Evolutionary conservation across 2,888 invertebrate species (phyloP).

Genomic region (Nemotelus pantherinus): DNA sequence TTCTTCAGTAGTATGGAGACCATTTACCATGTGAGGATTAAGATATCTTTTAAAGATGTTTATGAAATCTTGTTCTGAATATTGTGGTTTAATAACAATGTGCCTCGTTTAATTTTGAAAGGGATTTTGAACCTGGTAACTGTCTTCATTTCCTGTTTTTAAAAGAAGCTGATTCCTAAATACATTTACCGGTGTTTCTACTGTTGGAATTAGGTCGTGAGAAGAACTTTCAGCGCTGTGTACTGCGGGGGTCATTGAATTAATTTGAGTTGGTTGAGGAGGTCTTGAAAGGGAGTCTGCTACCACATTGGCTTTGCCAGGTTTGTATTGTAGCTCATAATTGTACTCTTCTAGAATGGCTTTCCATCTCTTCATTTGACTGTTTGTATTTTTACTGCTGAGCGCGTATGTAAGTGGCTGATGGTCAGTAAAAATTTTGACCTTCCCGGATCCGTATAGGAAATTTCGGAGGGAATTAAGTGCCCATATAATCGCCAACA

Average conservation of each 20-base stretch:
- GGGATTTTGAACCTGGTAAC: constrained; percentile 12
- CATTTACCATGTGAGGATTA: constrained; percentile 42
- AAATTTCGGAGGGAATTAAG: constrained; percentile 23
- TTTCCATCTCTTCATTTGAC: constrained; percentile 51
- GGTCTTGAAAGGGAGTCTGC: constrained; percentile 47
- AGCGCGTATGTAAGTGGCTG: constrained; percentile 49
- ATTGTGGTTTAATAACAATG: constrained; percentile 7
- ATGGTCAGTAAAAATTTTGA: constrained; percentile 35
- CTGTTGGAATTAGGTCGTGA: constrained; percentile 12
- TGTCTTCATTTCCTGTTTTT: constrained; percentile 13
- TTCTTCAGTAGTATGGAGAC: constrained; percentile 33
- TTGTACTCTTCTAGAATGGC: constrained; percentile 47
- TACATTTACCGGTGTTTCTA: constrained; percentile 28
- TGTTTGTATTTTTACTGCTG: constrained; percentile 50
- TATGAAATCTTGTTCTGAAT: constrained; percentile 2
- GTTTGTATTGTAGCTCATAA: constrained; percentile 40
- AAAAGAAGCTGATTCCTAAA: constrained; percentile 29
- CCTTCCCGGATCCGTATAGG: constrained; percentile 14
- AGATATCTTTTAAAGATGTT: constrained; percentile 33
- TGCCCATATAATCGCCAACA: constrained; percentile 38
- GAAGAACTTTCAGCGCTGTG: constrained; percentile 28
- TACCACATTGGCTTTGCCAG: constrained; percentile 47
- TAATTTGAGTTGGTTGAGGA: constrained; percentile 12
- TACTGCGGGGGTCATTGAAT: constrained; percentile 15
- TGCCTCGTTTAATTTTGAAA: constrained; percentile 19